Evolutionary conservation across 1,140 invertebrate genomes (phyloP), one percentile per base, ranked within the genome.

Genomic region (Phymastichus coffea): DNA sequence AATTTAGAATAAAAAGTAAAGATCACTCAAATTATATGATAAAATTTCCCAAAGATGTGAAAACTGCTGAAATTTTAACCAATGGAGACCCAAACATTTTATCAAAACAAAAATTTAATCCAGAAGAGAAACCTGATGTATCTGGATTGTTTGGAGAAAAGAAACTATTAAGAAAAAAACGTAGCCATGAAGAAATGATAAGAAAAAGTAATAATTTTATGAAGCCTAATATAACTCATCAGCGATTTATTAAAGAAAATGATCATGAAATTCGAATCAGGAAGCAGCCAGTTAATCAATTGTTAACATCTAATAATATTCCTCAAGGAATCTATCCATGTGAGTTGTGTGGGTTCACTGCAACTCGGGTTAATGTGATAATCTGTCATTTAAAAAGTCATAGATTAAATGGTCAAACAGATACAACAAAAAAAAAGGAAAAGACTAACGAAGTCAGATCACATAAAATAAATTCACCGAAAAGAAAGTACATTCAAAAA

Each of bases 11-110:
- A 2, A 88, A 86, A 70, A 78, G 80, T 60, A 81, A 83, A 44
- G 76, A 80, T 66, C 75, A 76, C 23, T 66, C 71, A 15, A 76
- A 64, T 48, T 83, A 82, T 56, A 89, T 90, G 87, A 83, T 86
- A 30, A 88, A 89, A 69, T 91, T 91, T 77, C 88, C 88, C 0
- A 81, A 82, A 43, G 88, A 90, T 75, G 83, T 91, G 3, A 79
- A 82, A 37, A 83, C 75, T 41, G 89, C 89, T 4, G 88, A 91
- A 72, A 82, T 80, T 43, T 75, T 84, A 43, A 87, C 87, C 2
- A 81, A 81, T 25, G 89, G 89, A 23, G 81, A 90, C 73, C 83
- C 82, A 12, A 80, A 86, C 47, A 89, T 89, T 62, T 70, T 88
- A 22, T 81, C 72, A 1, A 78, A 81, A 61, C 79, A 85, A 26